Conservation (phyloP, 2,888 invertebrate genomes). For the Pollenia angustigena region DNA sequence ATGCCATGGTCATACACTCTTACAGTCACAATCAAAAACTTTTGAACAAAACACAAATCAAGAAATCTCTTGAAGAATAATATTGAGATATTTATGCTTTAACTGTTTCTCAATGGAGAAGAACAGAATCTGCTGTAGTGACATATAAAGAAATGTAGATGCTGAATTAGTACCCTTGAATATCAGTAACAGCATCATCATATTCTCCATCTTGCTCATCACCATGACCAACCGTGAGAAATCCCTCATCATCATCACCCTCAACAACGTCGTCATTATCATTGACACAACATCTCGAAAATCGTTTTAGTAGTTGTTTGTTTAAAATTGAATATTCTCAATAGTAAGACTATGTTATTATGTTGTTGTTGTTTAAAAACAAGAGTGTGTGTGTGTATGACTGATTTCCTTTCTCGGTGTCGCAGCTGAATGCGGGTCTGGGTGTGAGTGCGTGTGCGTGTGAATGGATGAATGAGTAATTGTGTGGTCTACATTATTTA, state of each 20-base stretch:
- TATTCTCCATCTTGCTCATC: constrained; percentile 1
- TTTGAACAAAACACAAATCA: constrained; percentile 23
- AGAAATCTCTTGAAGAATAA: constrained; percentile 15
- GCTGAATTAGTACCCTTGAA: constrained; percentile 58
- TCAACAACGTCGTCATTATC: constrained; percentile 29
- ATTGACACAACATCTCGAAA: constrained; percentile 63
- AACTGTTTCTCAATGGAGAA: neutral
- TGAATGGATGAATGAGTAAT: constrained; percentile 41
- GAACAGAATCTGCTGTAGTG: neutral
- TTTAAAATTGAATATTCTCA: constrained; percentile 50
- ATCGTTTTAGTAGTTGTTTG: constrained; percentile 64
- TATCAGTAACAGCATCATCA: constrained; percentile 35
- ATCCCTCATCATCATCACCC: constrained; percentile 1
- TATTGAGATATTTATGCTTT: constrained; percentile 40
- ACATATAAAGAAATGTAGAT: constrained; percentile 18
- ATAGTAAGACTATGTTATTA: constrained; percentile 11
- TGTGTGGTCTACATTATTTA: constrained; percentile 5
- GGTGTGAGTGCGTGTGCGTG: neutral
- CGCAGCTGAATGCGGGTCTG: neutral
- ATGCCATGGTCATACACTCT: constrained; percentile 58
- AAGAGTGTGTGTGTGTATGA: constrained; percentile 13
- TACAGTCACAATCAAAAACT: constrained; percentile 3
- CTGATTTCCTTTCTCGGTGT: neutral
- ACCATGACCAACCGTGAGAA: no score
- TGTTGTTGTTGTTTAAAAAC: constrained; percentile 9